Base-by-base conservation (phyloP, 35 echinoderm and acorn worm species). In the Ptychodera flava region DNA sequence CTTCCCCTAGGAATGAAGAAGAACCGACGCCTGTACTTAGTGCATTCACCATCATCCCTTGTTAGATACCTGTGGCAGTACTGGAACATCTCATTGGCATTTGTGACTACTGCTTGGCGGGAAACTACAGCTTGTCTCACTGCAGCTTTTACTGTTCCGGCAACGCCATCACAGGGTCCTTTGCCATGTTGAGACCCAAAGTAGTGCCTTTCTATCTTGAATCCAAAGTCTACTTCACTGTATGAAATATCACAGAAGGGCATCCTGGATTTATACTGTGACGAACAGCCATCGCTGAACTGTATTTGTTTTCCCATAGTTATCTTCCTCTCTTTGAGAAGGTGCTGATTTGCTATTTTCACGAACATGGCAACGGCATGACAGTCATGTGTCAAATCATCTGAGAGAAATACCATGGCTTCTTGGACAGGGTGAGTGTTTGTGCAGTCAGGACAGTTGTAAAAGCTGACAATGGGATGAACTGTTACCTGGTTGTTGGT, bases 151-250 rank as follows among this genome's bases (percentile, higher is more conserved):
- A 89, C 87, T 34, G 86, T 82, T 22, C 86, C 86, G 22, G 84
- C 53, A 79, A 94, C 88, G 16, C 92, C 91, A 86, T 93, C 91
- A 89, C 53, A 89, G 80, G 89, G 86, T 38, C 93, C 89, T 90
- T 94, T 94, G 29, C 93, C 93, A 91, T 89, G 93, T 78, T 85
- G 88, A 28, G 89, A 91, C 34, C 80, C 28, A 76, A 94, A 94
- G 81, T 84, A 94, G 64, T 94, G 88, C 89, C 93, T 91, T 33
- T 36, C 22, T 77, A 94, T 83, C 81, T 91, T 35, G 16, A 88
- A 16, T 32, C 83, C 88, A 82, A 88, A 89, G 35, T 91, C 85
- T 64, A 10, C 28, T 82, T 88, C 32, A 53, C 88, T 52, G 64
- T 36, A 22, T 36, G 52, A 16, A 33, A 91, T 91, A 31, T 52